Base-by-base conservation (phyloP, 2,113 vertebrate genomes). In the Meles meles region DNA sequence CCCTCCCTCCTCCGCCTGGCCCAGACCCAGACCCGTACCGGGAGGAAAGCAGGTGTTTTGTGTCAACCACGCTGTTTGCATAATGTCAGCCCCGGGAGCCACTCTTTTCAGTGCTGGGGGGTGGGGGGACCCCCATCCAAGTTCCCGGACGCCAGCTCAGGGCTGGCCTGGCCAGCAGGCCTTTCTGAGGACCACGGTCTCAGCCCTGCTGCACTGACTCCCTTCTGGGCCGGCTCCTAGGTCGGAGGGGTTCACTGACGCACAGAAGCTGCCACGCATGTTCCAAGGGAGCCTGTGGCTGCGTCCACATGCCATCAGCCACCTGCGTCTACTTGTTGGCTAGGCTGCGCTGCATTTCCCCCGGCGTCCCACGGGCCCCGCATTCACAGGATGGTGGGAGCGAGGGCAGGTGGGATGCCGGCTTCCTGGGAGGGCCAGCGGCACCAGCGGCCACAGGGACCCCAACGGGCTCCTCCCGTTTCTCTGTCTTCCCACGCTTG, bases 31-130 rank as follows among this genome's bases (percentile, higher is more conserved):
- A 44, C 8, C 11, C 47, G 12, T 27, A 15, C 42, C 63, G 5
- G 67, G 37, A 63, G 34, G 23, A 17, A 7, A 39, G 61, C 83
- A 76, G 82, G 18, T 18, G 42, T 23, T 44, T 11, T 4, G 25
- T 25, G 9, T 11, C 3, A 47, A 2, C 72, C 20, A 21, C 3
- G 0, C 17, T 2, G 47, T 12, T 77, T 13, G 52, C 12, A 17
- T 14, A 9, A 1, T 34, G 31, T 14, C 4, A 44, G 55, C 57
- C n/a, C 79, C 39, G 13, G 23, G 49, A 59, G 71, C 39, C 61
- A 4, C 49, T 76, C 14, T 39, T n/a, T 7, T 39, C 81, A 37
- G 59, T 7, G 11, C 63, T 55, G 13, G 17, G 15, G 13, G 63
- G 63, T 14, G 13, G 13, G 15, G 31, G 25, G 29, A 8, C 52